These are phyloP conservation scores for Astreopora myriophthalma DNA, from an alignment of 64 coral and sea anemone species.

Conservation along the genomic window DNA sequence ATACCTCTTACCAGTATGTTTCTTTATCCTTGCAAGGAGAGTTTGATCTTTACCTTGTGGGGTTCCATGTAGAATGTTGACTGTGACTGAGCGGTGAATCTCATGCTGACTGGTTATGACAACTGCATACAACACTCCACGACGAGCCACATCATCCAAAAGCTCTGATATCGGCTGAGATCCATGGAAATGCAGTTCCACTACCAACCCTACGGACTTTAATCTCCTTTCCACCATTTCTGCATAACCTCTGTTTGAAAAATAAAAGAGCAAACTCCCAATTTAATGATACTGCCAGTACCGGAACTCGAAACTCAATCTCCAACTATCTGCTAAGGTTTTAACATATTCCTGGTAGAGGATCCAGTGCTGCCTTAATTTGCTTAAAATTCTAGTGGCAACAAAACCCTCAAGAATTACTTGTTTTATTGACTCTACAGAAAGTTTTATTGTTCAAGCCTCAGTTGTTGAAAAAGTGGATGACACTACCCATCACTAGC, in stretches of 20 bases:
- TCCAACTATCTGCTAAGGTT: too few relatives aligned
- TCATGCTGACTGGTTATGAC: constrained; percentile 97
- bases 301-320: too few relatives aligned
- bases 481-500: too few relatives aligned
- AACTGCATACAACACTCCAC: constrained; percentile 89
- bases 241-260: constrained; percentile 89
- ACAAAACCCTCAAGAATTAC: too few relatives aligned
- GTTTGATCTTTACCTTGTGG: constrained; percentile 90
- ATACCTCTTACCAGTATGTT: constrained; percentile 11
- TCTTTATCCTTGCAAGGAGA: constrained; percentile 43
- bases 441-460: too few relatives aligned
- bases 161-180: constrained; percentile 73
- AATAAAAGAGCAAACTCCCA: not conserved
- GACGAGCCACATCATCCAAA: constrained; percentile 84
- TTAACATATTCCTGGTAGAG: too few relatives aligned
- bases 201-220: constrained; percentile 79
- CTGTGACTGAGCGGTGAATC: constrained; percentile 97
- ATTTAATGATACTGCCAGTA: not conserved
- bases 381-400: too few relatives aligned
- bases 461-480: too few relatives aligned
- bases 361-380: too few relatives aligned
- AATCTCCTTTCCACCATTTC: constrained; percentile 90
- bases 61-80: constrained; percentile 95
- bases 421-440: too few relatives aligned
- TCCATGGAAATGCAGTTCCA: constrained; percentile 89